Conservation (phyloP, 2,113 vertebrate species). For the Chlamydotis undulata region DNA sequence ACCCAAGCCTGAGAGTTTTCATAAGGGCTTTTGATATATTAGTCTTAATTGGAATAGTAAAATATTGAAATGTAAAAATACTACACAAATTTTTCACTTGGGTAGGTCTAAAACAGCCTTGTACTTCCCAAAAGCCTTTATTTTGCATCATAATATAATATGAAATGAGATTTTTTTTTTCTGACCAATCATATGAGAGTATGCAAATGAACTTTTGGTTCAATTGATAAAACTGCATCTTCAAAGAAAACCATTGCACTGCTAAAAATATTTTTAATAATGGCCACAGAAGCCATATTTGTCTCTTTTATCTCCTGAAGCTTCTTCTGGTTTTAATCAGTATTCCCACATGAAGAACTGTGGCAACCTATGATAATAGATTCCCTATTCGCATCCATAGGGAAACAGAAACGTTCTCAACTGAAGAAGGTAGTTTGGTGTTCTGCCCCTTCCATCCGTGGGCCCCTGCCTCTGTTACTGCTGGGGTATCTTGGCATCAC, state of each 20-base stretch:
- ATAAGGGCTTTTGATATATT: background rate
- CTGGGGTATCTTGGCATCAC: constrained; percentile 79
- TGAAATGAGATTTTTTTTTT: background rate
- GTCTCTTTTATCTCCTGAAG: constrained; percentile 76
- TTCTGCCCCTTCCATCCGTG: constrained; percentile 64
- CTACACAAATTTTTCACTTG: background rate
- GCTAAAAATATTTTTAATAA: constrained; percentile 85
- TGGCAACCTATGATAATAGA: constrained; percentile 82
- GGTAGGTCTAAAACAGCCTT: background rate
- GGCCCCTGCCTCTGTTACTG: constrained; percentile 74
- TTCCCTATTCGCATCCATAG: constrained; percentile 72
- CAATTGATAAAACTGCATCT: constrained; percentile 74
- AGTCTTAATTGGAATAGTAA: background rate
- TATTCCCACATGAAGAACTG: constrained; percentile 81
- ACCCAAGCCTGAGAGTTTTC: background rate
- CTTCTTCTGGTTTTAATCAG: constrained; percentile 82
- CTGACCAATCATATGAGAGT: constrained; percentile 36
- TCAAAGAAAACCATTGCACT: constrained; percentile 79
- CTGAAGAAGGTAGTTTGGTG: constrained; percentile 71
- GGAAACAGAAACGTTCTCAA: constrained; percentile 73
- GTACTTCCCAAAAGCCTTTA: background rate
- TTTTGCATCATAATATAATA: background rate
- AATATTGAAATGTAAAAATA: background rate
- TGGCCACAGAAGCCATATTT: constrained; percentile 83
- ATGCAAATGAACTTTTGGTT: constrained; percentile 74